phyloP scores from a whole-genome alignment of 2,797 vertebrate genomes.

The Lithobates sylvaticus region DNA sequence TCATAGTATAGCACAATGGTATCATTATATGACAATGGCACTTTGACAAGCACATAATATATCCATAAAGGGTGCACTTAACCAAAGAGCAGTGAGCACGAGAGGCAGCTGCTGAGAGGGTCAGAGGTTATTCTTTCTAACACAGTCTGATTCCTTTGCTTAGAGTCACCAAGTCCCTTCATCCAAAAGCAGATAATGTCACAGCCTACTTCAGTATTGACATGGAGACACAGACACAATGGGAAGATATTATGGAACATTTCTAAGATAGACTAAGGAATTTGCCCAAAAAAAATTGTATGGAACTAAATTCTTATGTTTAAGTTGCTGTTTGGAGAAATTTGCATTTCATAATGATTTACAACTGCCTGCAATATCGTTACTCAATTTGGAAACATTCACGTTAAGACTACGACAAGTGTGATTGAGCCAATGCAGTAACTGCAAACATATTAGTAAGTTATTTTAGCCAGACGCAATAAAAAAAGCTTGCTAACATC shows the following conservation, averaged over 20 bases:
- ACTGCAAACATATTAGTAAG: no score
- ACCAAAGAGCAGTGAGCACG: constrained; percentile 47
- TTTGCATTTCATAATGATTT: no score
- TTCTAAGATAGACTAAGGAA: neutral
- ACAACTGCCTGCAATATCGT: neutral
- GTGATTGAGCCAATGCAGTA: neutral
- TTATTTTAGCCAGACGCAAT: no score
- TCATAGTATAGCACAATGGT: constrained; percentile 54
- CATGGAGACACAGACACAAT: neutral
- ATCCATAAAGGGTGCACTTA: constrained; percentile 59
- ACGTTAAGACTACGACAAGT: neutral
- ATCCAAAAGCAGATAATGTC: constrained; percentile 12
- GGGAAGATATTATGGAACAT: neutral
- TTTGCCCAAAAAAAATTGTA: neutral
- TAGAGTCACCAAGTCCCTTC: constrained; percentile 33
- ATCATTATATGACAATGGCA: constrained; percentile 57
- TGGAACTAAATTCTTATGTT: neutral
- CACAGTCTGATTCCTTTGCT: constrained; percentile 58
- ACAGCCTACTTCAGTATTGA: constrained; percentile 14
- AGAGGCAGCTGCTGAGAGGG: constrained; percentile 60
- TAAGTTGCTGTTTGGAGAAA: no score
- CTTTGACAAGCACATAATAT: constrained; percentile 57
- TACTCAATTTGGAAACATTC: neutral
- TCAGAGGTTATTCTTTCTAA: constrained; percentile 49
- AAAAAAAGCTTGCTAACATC: no score